Evolutionary conservation across 1,140 invertebrate species (phyloP).

Genomic region (Heterodera carotae): DNA sequence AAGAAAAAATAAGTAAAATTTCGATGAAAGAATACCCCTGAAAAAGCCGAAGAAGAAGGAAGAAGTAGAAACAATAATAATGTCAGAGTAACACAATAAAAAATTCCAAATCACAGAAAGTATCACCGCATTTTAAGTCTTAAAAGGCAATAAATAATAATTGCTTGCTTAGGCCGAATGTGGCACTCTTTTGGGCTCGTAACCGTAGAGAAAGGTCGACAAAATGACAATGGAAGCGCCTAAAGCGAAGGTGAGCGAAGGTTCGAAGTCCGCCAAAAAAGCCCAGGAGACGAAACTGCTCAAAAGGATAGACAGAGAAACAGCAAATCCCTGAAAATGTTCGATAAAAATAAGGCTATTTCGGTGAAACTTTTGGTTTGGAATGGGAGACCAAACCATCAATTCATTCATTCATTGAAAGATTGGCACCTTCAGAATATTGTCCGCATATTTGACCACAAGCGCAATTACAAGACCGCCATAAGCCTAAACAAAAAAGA

Average conservation of each 20-base stretch:
- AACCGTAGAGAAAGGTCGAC: slow-evolving; percentile 64
- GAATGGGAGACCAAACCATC: background rate
- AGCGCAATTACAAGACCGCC: slow-evolving; percentile 63
- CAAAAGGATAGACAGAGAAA: slow-evolving; percentile 63
- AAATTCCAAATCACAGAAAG: no score
- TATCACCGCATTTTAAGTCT: no score
- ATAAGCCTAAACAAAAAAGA: slow-evolving; percentile 50
- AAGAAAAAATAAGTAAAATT: no score
- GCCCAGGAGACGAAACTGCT: slow-evolving; percentile 61
- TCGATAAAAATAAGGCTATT: no score
- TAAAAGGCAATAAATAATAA: no score
- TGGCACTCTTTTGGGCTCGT: slow-evolving; percentile 52
- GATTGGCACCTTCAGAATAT: slow-evolving; percentile 57
- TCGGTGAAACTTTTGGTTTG: background rate
- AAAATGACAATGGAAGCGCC: slow-evolving; percentile 59
- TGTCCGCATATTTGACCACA: slow-evolving; percentile 65
- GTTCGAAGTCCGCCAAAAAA: slow-evolving; percentile 58
- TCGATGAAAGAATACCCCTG: background rate
- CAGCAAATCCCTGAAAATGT: slow-evolving; percentile 54
- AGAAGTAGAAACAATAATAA: background rate
- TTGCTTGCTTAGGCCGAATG: slow-evolving; percentile 28
- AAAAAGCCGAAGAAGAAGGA: background rate
- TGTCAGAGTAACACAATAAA: background rate
- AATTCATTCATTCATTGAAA: no score
- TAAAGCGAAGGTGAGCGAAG: slow-evolving; percentile 51